Evolutionary conservation across 2,797 vertebrate species (phyloP).

Genomic region (Platyrinchus mystaceus): DNA sequence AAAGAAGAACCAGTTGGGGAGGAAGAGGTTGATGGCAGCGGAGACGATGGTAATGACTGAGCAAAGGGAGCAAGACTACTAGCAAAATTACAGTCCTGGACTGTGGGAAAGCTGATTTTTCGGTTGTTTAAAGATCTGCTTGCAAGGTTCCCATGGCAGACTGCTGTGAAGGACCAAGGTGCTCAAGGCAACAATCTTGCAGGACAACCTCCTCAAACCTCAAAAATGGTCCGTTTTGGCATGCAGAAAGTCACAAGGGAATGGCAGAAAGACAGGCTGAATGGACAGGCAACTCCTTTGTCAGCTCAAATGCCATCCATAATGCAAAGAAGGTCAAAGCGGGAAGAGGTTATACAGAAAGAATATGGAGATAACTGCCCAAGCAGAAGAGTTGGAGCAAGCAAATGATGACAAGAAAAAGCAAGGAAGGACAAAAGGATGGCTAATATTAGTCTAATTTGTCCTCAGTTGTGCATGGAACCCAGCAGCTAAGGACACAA

Average conservation of each 20-base stretch:
- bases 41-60: background rate
- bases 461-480: background rate
- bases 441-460: background rate
- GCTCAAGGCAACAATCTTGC: background rate
- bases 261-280: background rate
- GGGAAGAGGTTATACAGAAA: background rate
- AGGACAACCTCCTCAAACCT: background rate
- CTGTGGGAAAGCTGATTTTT: background rate
- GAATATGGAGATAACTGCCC: background rate
- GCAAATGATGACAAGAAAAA: background rate
- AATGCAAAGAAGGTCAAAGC: background rate
- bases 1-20: background rate
- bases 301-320: background rate
- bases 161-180: background rate
- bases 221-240: background rate
- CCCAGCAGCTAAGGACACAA: background rate
- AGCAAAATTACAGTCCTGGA: background rate
- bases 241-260: background rate
- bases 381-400: background rate
- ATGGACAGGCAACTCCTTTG: background rate
- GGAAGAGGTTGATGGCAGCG: background rate
- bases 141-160: background rate
- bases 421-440: background rate
- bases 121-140: background rate
- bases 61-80: background rate